A percentile compares a stretch with the other conserved stretches of the same genome.
Evolutionary conservation across 2,113 vertebrate genomes (phyloP).

Genomic region (Hypocryptadius cinnamomeus): DNA sequence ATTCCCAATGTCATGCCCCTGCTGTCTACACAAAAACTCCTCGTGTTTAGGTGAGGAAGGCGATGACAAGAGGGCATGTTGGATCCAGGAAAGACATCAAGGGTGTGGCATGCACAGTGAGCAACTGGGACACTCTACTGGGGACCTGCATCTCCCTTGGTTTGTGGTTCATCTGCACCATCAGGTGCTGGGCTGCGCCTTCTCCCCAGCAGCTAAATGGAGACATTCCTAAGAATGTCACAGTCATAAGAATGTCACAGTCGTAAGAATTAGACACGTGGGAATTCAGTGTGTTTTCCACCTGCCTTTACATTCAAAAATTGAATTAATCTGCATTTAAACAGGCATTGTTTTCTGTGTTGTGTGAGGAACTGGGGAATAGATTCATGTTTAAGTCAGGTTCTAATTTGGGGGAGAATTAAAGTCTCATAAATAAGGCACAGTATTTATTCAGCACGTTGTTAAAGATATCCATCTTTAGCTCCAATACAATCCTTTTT

Average conservation of each 20-base stretch:
- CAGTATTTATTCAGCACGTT: not conserved
- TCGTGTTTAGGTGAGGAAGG: not conserved
- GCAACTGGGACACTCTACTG: not conserved
- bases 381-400: constrained; percentile 24
- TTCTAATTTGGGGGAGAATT: constrained; percentile 7
- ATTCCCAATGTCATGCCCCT: not conserved
- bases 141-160: not conserved
- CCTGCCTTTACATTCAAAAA: not conserved
- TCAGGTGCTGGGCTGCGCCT: not conserved
- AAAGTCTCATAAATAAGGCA: constrained; percentile 14
- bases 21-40: not conserved
- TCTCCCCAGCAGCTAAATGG: not conserved
- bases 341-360: not conserved
- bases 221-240: not conserved
- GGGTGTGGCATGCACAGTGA: not conserved
- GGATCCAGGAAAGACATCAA: not conserved
- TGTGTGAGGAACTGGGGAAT: not conserved
- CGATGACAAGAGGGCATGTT: not conserved
- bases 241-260: not conserved
- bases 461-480: not conserved
- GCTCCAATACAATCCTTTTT: not conserved
- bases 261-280: not conserved
- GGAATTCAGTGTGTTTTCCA: not conserved
- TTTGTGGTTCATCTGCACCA: not conserved
- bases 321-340: constrained; percentile 5